phyloP scores from a whole-genome alignment of 2,888 invertebrate species.

The Chorisops tibialis region DNA sequence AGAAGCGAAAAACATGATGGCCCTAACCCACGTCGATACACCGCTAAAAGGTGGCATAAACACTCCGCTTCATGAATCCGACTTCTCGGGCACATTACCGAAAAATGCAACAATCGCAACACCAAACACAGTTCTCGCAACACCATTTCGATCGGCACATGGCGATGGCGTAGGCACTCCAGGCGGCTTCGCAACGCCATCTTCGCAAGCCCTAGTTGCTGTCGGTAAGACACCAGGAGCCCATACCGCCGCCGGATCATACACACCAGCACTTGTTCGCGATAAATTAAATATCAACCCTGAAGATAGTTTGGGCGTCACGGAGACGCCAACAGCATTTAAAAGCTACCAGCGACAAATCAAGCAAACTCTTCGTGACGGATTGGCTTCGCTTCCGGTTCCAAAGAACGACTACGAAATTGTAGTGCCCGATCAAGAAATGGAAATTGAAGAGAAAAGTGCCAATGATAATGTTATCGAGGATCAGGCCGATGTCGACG shows the following conservation, averaged over 20 bases:
- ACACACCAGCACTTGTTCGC: slow-evolving; percentile 74
- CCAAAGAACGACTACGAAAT: slow-evolving; percentile 99
- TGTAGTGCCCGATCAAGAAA: slow-evolving; percentile 86
- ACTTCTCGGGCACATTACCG: slow-evolving; percentile 82
- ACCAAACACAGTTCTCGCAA: slow-evolving; percentile 86
- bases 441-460: slow-evolving; percentile 52
- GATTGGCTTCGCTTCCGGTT: slow-evolving; percentile 76
- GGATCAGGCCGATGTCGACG: slow-evolving; percentile 85
- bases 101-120: slow-evolving; percentile 69
- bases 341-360: slow-evolving; percentile 68
- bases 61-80: slow-evolving; percentile 85
- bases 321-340: slow-evolving; percentile 67
- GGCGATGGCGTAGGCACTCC: slow-evolving; percentile 63
- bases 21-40: slow-evolving; percentile 94
- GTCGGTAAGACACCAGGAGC: slow-evolving; percentile 39
- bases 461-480: slow-evolving; percentile 58
- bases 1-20: slow-evolving; percentile 99
- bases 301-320: slow-evolving; percentile 71
- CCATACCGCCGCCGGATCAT: slow-evolving; percentile 29
- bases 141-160: slow-evolving; percentile 74
- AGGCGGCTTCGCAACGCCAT: slow-evolving; percentile 60
- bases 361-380: slow-evolving; percentile 71
- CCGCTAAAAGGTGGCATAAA: slow-evolving; percentile 95
- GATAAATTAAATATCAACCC: slow-evolving; percentile 95
- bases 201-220: slow-evolving; percentile 54